These are phyloP conservation scores for Nezara viridula DNA, from an alignment of 2,888 invertebrate species.

Conservation along the genomic window DNA sequence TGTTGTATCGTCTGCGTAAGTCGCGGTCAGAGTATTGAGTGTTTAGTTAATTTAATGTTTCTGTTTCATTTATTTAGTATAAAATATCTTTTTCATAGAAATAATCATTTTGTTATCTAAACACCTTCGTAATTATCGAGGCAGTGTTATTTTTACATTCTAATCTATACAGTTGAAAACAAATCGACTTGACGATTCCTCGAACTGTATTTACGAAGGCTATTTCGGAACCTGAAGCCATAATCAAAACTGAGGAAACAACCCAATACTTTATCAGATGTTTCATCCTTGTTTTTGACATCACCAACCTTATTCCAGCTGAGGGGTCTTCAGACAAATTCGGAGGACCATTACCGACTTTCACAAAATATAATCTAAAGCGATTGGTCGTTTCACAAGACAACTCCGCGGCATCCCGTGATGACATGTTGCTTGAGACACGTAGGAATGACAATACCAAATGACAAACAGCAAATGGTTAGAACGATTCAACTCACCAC, in stretches of 20 bases:
- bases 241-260: background rate
- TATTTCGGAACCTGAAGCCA: background rate
- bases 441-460: background rate
- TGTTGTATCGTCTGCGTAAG: too few relatives aligned
- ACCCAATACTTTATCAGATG: background rate
- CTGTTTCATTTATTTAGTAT: too few relatives aligned
- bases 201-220: too few relatives aligned
- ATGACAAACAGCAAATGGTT: background rate
- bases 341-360: background rate
- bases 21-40: too few relatives aligned
- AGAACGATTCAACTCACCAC: background rate
- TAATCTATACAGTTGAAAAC: too few relatives aligned
- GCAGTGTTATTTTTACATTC: too few relatives aligned
- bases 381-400: background rate
- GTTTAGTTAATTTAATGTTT: too few relatives aligned
- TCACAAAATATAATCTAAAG: slow-evolving; percentile 10
- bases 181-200: too few relatives aligned
- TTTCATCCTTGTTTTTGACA: background rate
- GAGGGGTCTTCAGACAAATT: background rate
- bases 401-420: background rate
- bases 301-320: background rate
- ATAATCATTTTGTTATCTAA: too few relatives aligned
- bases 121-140: too few relatives aligned
- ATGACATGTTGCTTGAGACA: background rate
- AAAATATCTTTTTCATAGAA: too few relatives aligned